A percentile compares a stretch with the other conserved stretches of the same genome.
phyloP scores from a whole-genome alignment of 2,797 vertebrate species.

The Sebastes miniatus region DNA sequence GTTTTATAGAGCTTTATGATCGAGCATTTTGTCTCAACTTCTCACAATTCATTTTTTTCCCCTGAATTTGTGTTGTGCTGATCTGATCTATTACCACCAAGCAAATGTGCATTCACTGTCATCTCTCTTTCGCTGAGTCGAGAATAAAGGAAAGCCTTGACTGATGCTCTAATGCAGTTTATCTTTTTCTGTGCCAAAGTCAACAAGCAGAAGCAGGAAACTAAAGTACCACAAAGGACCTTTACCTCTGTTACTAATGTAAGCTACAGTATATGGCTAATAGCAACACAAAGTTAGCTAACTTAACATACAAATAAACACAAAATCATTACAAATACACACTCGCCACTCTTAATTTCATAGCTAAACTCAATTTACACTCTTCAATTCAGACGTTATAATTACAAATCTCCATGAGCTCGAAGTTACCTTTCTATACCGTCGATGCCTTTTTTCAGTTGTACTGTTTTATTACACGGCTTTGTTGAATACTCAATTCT shows the following conservation, averaged over 20 bases:
- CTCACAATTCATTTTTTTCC: accelerated
- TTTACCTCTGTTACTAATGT: neutral
- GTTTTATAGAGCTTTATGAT: neutral
- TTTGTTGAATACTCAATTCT: too few species aligned
- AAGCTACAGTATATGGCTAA: neutral
- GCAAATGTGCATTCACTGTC: neutral
- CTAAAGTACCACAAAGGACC: neutral
- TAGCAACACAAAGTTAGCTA: neutral
- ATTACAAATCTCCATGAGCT: neutral
- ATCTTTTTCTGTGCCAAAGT: neutral
- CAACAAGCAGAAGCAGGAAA: neutral
- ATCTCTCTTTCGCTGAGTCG: neutral
- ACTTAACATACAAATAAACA: neutral
- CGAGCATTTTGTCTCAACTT: neutral
- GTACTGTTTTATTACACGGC: too few species aligned
- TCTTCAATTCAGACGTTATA: neutral
- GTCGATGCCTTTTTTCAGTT: too few species aligned
- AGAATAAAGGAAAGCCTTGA: neutral
- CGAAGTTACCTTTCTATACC: neutral
- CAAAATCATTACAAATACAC: neutral
- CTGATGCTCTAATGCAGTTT: neutral
- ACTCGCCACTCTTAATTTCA: neutral
- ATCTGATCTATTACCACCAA: neutral
- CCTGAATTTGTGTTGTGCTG: neutral
- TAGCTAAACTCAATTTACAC: neutral